Base-by-base conservation (phyloP, 92 coral and sea anemone genomes). In the Isaurus tuberculatus region DNA sequence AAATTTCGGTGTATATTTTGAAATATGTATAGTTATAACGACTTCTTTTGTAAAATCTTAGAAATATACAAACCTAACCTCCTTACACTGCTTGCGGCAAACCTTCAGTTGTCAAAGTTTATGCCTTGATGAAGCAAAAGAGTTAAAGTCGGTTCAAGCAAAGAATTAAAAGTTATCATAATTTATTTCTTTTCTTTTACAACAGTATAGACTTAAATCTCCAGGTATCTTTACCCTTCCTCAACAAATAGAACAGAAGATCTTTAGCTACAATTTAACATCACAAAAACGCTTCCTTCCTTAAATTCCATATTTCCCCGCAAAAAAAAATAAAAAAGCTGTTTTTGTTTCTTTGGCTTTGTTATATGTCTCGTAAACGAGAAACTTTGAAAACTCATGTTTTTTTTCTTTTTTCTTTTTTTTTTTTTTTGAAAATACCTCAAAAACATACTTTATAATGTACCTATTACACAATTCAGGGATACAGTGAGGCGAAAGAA, bases 231-330 rank as follows among this genome's bases (percentile, higher is more conserved):
- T 10, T 27, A 20, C 55, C 15, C 20, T 23, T 58, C 25, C 31
- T 22, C 46, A n/a, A 28, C 20, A 20, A 55, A 42, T 19, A 27
- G 22, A 43, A 58, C 46, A 60, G 49, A 22, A 16, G 42, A 32
- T 33, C 51, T 77, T 63, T 32, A 77, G 17, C 17, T 53, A 57
- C 68, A 77, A 3, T n/a, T 57, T 63, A 63, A 32, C 68, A 57
- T 8, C 63, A 32, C 23, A 36, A 53, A 55, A 75, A 43, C 36
- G 82, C 69, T 77, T 77, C 82, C 70, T 77, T 77, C 82, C 53
- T 57, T 23, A 25, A 19, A 58, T 5, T 58, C 19, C 15, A n/a
- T 19, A 60, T 65, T 77, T 60, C 68, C 68, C 58, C 44, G 58
- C 29, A 22, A 60, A 77, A 77, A 33, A 58, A 20, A 77, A 58